A percentile compares a stretch with the other conserved stretches of the same genome.
These are phyloP conservation scores for Ecdyonurus torrentis DNA, from an alignment of 2,888 invertebrate genomes.

Conservation along the genomic window DNA sequence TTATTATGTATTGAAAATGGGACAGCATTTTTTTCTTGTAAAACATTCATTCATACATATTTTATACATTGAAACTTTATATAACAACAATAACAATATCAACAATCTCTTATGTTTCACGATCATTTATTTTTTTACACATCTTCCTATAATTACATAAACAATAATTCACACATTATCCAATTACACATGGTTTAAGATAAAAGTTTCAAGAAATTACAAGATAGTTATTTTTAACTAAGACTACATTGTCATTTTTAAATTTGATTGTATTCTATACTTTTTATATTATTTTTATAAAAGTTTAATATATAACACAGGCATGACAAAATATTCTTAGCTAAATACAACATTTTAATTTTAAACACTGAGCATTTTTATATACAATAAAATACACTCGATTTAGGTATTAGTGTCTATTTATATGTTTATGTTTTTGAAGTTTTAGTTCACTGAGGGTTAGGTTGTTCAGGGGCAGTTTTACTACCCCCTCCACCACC, in stretches of 20 bases:
- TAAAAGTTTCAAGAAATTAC: too few species aligned
- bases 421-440: too few species aligned
- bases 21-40: not conserved
- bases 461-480: not conserved
- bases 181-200: not conserved
- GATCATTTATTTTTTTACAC: not conserved
- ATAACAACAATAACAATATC: not conserved
- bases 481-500: not conserved
- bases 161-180: not conserved
- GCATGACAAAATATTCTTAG: not conserved
- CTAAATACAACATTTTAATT: not conserved
- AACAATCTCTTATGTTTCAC: not conserved
- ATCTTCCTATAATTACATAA: not conserved
- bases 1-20: not conserved
- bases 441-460: not conserved
- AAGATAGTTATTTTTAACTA: too few species aligned
- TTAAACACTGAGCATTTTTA: not conserved
- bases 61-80: not conserved
- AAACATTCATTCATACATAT: not conserved
- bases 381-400: too few species aligned
- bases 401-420: too few species aligned
- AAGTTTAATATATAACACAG: too few species aligned
- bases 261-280: too few species aligned
- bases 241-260: too few species aligned
- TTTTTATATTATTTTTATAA: too few species aligned